These are phyloP conservation scores for Pterocles orientalis DNA, from an alignment of 2,113 vertebrate species.

Conservation along the genomic window DNA sequence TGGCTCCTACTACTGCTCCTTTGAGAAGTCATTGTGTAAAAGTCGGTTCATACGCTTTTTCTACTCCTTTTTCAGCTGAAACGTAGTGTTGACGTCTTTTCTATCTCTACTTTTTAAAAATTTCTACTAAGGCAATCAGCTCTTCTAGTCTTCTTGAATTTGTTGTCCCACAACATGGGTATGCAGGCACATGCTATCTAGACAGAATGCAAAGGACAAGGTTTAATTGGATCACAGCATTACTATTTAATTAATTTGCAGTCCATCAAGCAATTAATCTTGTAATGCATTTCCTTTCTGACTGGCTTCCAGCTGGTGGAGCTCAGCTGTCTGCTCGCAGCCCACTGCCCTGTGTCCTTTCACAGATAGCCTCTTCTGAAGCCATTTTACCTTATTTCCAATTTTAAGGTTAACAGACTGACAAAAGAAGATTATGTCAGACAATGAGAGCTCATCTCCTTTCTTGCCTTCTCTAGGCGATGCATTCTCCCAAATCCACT, in stretches of 20 bases:
- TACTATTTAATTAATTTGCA: conserved; percentile 22
- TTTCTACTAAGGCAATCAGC: background rate
- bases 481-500: conserved; percentile 3
- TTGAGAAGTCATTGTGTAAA: background rate
- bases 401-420: conserved; percentile 41
- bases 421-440: conserved; percentile 15
- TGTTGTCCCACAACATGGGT: background rate
- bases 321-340: background rate
- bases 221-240: background rate
- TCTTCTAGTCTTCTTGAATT: background rate
- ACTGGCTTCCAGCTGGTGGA: conserved; percentile 1
- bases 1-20: background rate
- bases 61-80: background rate
- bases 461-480: background rate
- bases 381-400: background rate
- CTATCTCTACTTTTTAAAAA: background rate
- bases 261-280: conserved; percentile 13
- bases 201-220: background rate
- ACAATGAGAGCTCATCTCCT: background rate
- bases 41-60: background rate
- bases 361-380: background rate
- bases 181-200: background rate
- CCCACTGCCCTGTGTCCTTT: background rate
- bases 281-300: background rate
- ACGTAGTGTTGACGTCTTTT: background rate